Conservation (phyloP, 2,113 vertebrate species). For the Todiramphus chloris region DNA sequence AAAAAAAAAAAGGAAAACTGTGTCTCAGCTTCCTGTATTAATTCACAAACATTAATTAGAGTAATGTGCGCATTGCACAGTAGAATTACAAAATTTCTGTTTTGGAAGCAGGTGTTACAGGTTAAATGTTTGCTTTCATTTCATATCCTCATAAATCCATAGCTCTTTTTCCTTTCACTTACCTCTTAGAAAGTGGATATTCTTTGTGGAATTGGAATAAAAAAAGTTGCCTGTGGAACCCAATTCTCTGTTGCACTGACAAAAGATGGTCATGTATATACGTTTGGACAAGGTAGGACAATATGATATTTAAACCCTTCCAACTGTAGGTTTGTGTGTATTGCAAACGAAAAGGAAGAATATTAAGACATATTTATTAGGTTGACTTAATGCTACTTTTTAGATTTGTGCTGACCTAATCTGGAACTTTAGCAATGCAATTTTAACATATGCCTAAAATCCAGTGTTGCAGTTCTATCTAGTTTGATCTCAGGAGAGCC, state of each 20-base stretch:
- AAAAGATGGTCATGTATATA: conserved; percentile 84
- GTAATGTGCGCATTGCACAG: neutral
- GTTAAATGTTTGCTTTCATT: neutral
- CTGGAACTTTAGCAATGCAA: neutral
- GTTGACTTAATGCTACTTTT: neutral
- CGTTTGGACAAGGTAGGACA: conserved; percentile 84
- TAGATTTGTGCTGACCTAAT: neutral
- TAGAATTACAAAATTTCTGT: neutral
- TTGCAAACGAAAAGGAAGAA: neutral
- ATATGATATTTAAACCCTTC: neutral
- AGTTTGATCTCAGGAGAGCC: neutral
- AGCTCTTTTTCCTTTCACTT: neutral
- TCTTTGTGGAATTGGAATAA: conserved; percentile 85
- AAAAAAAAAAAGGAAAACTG: neutral
- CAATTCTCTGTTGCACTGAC: conserved; percentile 86
- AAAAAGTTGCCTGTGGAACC: conserved; percentile 86
- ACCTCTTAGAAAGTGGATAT: conserved; percentile 82
- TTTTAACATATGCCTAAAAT: neutral
- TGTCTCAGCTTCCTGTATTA: neutral
- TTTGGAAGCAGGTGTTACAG: neutral
- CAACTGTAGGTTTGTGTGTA: neutral
- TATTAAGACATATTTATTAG: neutral
- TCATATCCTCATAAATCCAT: neutral
- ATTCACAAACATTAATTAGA: neutral
- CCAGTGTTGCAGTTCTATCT: neutral